Base-by-base conservation (phyloP, 1,140 invertebrate genomes). In the Heliconius congener region DNA sequence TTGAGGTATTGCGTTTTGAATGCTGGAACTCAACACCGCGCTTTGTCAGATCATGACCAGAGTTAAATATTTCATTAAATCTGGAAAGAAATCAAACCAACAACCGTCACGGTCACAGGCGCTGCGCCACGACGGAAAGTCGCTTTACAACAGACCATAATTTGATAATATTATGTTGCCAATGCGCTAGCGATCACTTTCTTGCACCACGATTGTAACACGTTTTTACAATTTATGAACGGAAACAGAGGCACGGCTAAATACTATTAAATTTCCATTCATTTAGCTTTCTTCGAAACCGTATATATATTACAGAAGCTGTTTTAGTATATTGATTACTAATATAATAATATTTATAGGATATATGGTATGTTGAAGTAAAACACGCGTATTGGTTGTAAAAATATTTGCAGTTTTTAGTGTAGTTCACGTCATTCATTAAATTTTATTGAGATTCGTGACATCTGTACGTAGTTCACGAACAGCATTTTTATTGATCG, bases 401-500 rank as follows among this genome's bases (percentile, higher is more conserved):
- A 23, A 23, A 23, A 23, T 23, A 23, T 23, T 23, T 23, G 23
- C 23, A 23, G 23, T 0, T 23, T 46, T 46, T 16, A 46, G 3
- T 46, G 13, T 11, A 13, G 37, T 16, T 72, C 39, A 72, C 37
- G 75, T 76, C 66, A 76, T 76, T 76, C 42, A 42, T 39, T 39
- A 66, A 30, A 23, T 76, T 34, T 46, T 46, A 76, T 76, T 76
- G 27, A 19, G n/a, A 52, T 46, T 76, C 42, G 30, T 71, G 60
- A 76, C 57, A 46, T 39, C 66, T 71, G 8, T 72, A 76, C 42
- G 34, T 16, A 66, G 57, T 76, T 76, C 66, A 76, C 42, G 27
- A 50, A 13, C 75, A 76, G 23, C 42, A 2, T 71, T 76, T 76
- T 76, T 42, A 76, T 76, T 76, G 75, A 71, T 71, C 42, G 42